These are phyloP conservation scores for Drosophila burlai DNA, from an alignment of 1,140 invertebrate genomes.

Conservation along the genomic window DNA sequence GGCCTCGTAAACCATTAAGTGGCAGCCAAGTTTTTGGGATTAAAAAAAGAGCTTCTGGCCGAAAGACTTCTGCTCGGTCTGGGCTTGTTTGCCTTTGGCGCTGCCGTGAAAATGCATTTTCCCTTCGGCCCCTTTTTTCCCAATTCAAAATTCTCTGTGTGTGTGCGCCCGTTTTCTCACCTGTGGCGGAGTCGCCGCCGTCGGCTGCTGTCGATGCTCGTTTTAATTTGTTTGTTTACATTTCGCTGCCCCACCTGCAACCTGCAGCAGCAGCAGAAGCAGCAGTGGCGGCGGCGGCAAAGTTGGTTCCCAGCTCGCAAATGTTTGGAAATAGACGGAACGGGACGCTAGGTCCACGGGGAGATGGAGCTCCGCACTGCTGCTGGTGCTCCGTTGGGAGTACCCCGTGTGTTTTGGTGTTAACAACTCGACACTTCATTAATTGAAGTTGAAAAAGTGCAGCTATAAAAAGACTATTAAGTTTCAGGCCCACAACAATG, in stretches of 20 bases:
- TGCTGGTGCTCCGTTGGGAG: conserved; percentile 27
- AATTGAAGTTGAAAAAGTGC: conserved; percentile 80
- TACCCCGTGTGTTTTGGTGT: conserved; percentile 71
- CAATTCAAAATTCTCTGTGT: conserved; percentile 24
- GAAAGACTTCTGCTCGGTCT: conserved; percentile 22
- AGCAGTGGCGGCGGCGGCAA: conserved; percentile 25
- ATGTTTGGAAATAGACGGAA: conserved; percentile 77
- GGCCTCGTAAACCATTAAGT: conserved; percentile 59
- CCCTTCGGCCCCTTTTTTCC: conserved; percentile 13
- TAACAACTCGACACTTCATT: conserved; percentile 84
- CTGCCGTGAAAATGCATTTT: conserved; percentile 65
- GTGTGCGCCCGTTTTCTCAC: conserved; percentile 70
- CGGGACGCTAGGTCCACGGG: conserved; percentile 12
- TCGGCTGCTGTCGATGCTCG: conserved; percentile 65
- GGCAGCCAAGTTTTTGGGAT: conserved; percentile 54
- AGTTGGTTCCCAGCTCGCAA: conserved; percentile 68
- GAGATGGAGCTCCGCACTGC: conserved; percentile 7
- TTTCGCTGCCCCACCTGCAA: conserved; percentile 62
- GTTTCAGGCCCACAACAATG: conserved; percentile 50
- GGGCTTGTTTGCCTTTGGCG: conserved; percentile 67
- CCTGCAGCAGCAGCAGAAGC: conserved; percentile 18
- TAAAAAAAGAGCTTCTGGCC: conserved; percentile 70
- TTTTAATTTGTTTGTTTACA: conserved; percentile 84
- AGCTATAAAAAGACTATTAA: conserved; percentile 83
- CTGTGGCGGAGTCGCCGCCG: conserved; percentile 43